These are phyloP conservation scores for Centropus unirufus DNA, from an alignment of 2,113 vertebrate species.

Conservation along the genomic window DNA sequence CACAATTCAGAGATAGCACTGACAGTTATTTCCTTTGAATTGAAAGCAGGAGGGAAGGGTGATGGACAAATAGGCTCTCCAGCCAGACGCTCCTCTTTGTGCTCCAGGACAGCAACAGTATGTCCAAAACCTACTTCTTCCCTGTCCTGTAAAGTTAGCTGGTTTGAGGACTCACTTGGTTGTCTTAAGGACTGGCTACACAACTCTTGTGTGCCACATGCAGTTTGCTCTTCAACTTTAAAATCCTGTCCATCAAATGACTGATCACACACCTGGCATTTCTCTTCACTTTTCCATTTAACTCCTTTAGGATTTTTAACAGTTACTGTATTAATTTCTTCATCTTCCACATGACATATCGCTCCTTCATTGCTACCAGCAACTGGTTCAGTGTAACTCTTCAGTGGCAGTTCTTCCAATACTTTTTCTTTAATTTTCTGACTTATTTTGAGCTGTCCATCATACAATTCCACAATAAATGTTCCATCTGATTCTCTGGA, in stretches of 20 bases:
- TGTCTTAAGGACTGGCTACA: not conserved
- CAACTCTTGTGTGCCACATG: not conserved
- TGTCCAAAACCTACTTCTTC: not conserved
- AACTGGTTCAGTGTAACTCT: rapidly evolving
- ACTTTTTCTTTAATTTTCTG: slow-evolving; percentile 82
- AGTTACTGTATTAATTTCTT: not conserved
- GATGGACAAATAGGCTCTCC: not conserved
- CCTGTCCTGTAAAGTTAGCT: not conserved
- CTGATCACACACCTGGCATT: not conserved
- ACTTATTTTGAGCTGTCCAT: slow-evolving; percentile 83
- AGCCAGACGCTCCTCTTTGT: not conserved
- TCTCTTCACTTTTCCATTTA: slow-evolving; percentile 16
- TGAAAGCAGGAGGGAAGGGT: not conserved
- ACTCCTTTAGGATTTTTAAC: not conserved
- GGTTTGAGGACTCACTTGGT: not conserved
- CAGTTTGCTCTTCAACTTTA: slow-evolving; percentile 1
- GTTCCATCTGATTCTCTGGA: slow-evolving; percentile 79
- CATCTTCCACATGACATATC: not conserved
- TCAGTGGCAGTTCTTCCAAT: not conserved
- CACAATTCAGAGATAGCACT: not conserved
- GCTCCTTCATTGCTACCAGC: not conserved
- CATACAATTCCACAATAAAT: slow-evolving; percentile 84
- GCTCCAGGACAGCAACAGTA: not conserved
- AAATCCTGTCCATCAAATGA: not conserved
- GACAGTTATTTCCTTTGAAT: not conserved